Base-by-base conservation (phyloP, 2,888 invertebrate genomes). In the Pharmacophagus antenor region DNA sequence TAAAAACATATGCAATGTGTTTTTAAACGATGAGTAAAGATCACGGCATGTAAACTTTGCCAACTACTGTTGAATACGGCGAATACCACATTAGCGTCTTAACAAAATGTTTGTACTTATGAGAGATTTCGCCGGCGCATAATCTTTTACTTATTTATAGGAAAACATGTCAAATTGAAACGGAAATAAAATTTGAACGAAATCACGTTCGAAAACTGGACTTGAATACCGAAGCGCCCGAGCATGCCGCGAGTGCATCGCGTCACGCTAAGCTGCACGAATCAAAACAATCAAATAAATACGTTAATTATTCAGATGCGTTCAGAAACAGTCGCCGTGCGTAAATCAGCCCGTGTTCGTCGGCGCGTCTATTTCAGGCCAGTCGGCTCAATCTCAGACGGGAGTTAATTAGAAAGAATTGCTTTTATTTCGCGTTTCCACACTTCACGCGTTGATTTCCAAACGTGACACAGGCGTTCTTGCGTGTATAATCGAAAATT, bases 401-500 rank as follows among this genome's bases (percentile, higher is more conserved):
- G 63, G 77, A 75, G 86, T 83, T 90, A 88, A 89, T 89, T 90
- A 89, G 85, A 89, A 90, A 89, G 88, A 88, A 90, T 89, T 85
- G 88, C 85, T 89, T 88, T 90, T 90, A 89, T 90, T 89, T 88
- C 76, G 84, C 86, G 82, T 82, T 84, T 84, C 84, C 85, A 85
- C 86, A 85, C 83, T 81, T 79, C 78, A 73, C 73, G 77, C 73
- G 74, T 69, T 62, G 62, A 62, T 64, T 62, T 63, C 69, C 71
- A 74, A 76, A 77, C 71, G 77, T 84, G 86, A 86, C 85, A 79
- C 77, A 80, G 78, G 71, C 71, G 73, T 66, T 62, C 65, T 68
- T 66, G 69, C 69, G 73, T 76, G 70, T 74, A 71, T 70, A 71
- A 76, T 79, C 74, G 74, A 76, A 82, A 84, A 84, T 80, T 76